Conservation (phyloP, 2,797 vertebrate species). For the Sciurus vulgaris region DNA sequence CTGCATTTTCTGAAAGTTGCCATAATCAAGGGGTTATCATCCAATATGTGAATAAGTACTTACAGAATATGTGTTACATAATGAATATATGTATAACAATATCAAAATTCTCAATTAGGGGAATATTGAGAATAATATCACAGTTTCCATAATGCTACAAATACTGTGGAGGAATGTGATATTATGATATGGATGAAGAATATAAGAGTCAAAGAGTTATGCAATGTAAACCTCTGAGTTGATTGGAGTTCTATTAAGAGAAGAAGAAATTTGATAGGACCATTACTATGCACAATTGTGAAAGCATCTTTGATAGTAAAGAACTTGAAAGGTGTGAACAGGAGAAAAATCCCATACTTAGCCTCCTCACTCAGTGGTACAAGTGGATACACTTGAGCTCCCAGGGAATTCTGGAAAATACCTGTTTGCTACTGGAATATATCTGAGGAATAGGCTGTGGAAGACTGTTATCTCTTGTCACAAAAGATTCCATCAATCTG, state of each 20-base stretch:
- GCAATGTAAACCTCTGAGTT: neutral
- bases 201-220: neutral
- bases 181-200: neutral
- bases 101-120: neutral
- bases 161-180: neutral
- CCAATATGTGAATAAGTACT: neutral
- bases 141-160: neutral
- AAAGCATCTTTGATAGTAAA: neutral
- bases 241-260: neutral
- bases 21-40: neutral
- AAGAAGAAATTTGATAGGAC: neutral
- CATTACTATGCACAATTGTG: neutral
- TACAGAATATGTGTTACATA: neutral
- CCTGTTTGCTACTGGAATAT: too few relatives aligned
- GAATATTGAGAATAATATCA: neutral
- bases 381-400: fast-evolving
- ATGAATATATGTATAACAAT: neutral
- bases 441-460: neutral
- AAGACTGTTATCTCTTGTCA: neutral
- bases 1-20: neutral
- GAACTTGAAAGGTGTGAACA: neutral
- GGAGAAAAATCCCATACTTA: neutral
- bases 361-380: neutral
- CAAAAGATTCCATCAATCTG: neutral
- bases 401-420: neutral